Percentiles rank a stretch among this genome's conserved stretches.
Conservation (phyloP, 1,140 invertebrate genomes). For the Theocolax elegans region DNA sequence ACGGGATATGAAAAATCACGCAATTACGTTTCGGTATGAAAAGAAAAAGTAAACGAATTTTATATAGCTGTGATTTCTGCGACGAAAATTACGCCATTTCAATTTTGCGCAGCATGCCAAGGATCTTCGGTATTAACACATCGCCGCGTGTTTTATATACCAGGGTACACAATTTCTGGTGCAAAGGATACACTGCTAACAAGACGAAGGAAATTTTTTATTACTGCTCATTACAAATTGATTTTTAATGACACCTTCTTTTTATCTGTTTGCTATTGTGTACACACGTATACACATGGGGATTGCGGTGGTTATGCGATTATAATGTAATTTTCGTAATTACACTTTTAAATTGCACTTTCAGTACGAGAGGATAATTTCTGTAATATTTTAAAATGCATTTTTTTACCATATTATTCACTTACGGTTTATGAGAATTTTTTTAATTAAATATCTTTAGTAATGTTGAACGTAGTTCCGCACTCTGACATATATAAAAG, state of each 20-base stretch:
- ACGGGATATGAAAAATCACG: neutral
- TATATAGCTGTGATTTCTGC: neutral
- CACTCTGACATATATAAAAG: too few species aligned
- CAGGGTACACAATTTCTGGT: neutral
- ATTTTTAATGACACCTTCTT: neutral
- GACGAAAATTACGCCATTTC: conserved; percentile 15
- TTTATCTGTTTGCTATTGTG: neutral
- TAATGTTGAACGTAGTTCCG: too few species aligned
- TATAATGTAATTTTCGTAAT: too few species aligned
- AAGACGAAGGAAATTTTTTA: conserved; percentile 28
- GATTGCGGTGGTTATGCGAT: too few species aligned
- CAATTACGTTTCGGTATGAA: neutral
- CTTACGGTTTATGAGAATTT: too few species aligned
- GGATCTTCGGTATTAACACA: conserved; percentile 23
- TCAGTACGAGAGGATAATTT: too few species aligned
- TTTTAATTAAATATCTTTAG: too few species aligned
- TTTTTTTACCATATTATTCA: too few species aligned
- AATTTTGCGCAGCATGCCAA: conserved; percentile 10
- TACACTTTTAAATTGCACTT: too few species aligned
- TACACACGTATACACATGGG: too few species aligned
- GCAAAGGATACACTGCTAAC: neutral
- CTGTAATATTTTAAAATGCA: too few species aligned
- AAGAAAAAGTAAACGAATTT: neutral
- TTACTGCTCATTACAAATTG: conserved; percentile 29
- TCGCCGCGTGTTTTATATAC: neutral